Evolutionary conservation across 2,888 invertebrate species (phyloP).

Genomic region (Chymomyza amoena): DNA sequence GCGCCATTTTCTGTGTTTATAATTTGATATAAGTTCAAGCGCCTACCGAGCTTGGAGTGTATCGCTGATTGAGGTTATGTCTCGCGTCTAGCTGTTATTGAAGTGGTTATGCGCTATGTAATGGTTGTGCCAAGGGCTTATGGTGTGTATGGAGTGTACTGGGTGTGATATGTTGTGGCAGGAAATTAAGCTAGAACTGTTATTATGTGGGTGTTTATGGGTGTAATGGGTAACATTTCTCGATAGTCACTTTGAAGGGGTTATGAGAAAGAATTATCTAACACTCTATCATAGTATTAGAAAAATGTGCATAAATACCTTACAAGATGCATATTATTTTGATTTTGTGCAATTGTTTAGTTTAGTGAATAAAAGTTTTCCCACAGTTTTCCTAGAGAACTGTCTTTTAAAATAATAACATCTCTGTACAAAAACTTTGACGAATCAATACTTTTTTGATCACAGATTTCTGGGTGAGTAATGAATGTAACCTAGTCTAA

Average conservation of each 20-base stretch:
- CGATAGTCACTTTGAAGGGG: background rate
- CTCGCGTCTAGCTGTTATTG: background rate
- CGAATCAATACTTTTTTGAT: too few species aligned
- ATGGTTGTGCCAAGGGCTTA: background rate
- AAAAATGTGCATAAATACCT: too few species aligned
- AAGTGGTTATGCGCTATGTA: background rate
- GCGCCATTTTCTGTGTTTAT: slow-evolving; percentile 61
- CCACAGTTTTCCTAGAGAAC: too few species aligned
- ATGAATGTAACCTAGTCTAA: too few species aligned
- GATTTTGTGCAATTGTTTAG: too few species aligned
- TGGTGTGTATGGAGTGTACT: background rate
- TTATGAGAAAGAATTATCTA: background rate
- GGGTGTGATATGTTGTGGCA: background rate
- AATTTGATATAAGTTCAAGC: slow-evolving; percentile 52
- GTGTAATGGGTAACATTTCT: background rate
- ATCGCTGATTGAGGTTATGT: slow-evolving; percentile 16
- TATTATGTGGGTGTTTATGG: background rate
- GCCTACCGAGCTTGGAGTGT: slow-evolving; percentile 35
- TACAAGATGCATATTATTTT: too few species aligned
- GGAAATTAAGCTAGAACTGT: background rate
- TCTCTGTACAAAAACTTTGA: too few species aligned
- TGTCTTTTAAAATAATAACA: too few species aligned
- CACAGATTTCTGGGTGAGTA: too few species aligned
- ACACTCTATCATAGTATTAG: too few species aligned
- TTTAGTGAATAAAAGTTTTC: too few species aligned